A percentile compares a stretch with the other conserved stretches of the same genome.
These are phyloP conservation scores for Oostethus manadensis DNA, from an alignment of 2,113 vertebrate species.

Conservation along the genomic window DNA sequence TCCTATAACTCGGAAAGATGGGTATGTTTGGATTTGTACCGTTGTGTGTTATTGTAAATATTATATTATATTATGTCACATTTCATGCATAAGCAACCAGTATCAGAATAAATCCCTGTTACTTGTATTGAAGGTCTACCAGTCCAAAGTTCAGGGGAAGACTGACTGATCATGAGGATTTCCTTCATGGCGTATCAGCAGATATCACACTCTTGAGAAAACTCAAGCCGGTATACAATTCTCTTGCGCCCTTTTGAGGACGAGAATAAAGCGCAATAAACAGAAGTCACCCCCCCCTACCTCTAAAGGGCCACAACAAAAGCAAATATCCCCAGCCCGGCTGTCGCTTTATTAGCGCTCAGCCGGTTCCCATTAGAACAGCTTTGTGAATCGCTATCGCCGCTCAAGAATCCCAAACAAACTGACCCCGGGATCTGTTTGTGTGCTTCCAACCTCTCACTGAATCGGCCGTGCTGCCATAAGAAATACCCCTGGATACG, in stretches of 20 bases:
- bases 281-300: conserved; percentile 26
- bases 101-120: neutral
- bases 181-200: conserved; percentile 32
- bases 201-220: conserved; percentile 49
- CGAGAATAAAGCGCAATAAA: conserved; percentile 65
- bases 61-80: neutral
- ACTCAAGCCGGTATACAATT: conserved; percentile 29
- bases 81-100: neutral
- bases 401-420: conserved; percentile 68
- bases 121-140: no score
- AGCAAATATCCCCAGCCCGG: conserved; percentile 52
- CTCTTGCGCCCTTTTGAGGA: conserved; percentile 35
- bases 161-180: conserved; percentile 27
- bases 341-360: conserved; percentile 55
- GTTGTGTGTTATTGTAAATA: no score
- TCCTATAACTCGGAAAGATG: conserved; percentile 13
- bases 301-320: conserved; percentile 54
- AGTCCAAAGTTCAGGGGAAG: conserved; percentile 5
- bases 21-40: neutral
- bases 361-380: conserved; percentile 70
- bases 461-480: conserved; percentile 23
- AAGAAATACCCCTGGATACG: conserved; percentile 43
- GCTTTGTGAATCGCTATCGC: conserved; percentile 66
- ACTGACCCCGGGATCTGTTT: conserved; percentile 53
- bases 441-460: conserved; percentile 42